A percentile compares a stretch with the other conserved stretches of the same genome.
These are phyloP conservation scores for Cataglyphis hispanica DNA, from an alignment of 1,140 invertebrate genomes.

Conservation along the genomic window DNA sequence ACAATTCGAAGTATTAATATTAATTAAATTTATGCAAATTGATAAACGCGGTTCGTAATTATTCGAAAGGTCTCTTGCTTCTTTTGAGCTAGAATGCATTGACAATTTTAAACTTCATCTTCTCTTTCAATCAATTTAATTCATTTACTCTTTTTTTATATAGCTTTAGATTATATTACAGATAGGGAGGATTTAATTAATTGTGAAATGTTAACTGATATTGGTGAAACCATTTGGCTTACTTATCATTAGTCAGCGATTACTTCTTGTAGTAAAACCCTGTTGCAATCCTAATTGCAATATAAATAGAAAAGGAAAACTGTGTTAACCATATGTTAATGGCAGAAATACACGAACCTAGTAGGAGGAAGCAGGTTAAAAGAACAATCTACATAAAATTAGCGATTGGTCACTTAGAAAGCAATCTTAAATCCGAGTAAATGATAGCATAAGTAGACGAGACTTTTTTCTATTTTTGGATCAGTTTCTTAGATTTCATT, in stretches of 20 bases:
- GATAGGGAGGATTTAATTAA: background rate
- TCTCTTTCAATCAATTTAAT: slow-evolving; percentile 5
- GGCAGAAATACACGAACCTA: background rate
- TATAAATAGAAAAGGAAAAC: slow-evolving; percentile 16
- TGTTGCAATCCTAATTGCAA: slow-evolving; percentile 4
- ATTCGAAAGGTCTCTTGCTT: background rate
- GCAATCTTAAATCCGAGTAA: background rate
- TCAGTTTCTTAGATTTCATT: background rate
- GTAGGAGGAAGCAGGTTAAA: background rate
- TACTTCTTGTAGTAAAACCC: background rate
- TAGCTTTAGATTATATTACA: background rate
- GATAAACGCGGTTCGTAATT: background rate
- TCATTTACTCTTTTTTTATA: background rate
- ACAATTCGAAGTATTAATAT: background rate
- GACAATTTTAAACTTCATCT: background rate
- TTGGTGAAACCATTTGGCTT: background rate
- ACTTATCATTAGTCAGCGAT: slow-evolving; percentile 8
- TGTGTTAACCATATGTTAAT: slow-evolving; percentile 2
- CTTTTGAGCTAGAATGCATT: background rate
- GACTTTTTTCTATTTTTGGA: background rate
- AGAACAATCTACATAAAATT: slow-evolving; percentile 1
- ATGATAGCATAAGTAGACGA: background rate
- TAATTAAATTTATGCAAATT: slow-evolving; percentile 15
- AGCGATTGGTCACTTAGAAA: background rate
- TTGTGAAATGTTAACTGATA: background rate